Conservation (phyloP, 2,888 invertebrate genomes). For the Pocota personata region DNA sequence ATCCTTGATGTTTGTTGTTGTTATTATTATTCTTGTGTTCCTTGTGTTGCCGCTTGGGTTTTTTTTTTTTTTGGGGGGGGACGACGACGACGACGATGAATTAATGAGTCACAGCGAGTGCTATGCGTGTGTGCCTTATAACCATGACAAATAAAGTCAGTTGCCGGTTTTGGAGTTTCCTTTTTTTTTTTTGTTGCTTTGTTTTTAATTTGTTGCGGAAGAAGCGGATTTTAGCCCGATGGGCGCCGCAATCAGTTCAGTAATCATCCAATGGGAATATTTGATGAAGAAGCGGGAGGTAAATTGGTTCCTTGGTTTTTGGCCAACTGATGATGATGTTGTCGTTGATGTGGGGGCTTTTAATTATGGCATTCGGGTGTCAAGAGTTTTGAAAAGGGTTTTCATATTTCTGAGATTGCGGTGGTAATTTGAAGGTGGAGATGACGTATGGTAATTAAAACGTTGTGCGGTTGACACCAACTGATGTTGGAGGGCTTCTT, state of each 20-base stretch:
- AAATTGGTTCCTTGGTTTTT: conserved; percentile 49
- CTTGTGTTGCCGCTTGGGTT: neutral
- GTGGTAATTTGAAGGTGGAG: neutral
- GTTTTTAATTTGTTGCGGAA: conserved; percentile 66
- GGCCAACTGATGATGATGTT: conserved; percentile 58
- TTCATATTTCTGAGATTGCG: neutral
- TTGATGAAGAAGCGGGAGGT: neutral
- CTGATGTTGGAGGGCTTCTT: neutral
- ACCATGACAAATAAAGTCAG: conserved; percentile 68
- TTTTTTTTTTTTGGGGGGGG: conserved; percentile 32
- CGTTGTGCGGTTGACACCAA: conserved; percentile 26
- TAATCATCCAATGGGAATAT: conserved; percentile 21
- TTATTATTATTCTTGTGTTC: conserved; percentile 54
- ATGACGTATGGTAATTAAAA: conserved; percentile 57
- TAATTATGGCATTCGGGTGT: conserved; percentile 60
- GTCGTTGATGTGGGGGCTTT: conserved; percentile 40
- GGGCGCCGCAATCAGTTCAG: conserved; percentile 60
- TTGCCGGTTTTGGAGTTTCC: neutral
- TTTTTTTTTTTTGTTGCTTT: conserved; percentile 9
- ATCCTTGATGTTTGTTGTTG: conserved; percentile 71
- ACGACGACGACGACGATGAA: conserved; percentile 64
- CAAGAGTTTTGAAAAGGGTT: conserved; percentile 59
- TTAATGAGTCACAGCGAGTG: conserved; percentile 67
- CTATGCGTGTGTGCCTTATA: conserved; percentile 58
- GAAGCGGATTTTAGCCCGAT: conserved; percentile 60